These are phyloP conservation scores for Brachionus asplanchnoidis DNA, from an alignment of 1,140 invertebrate species.

Conservation along the genomic window DNA sequence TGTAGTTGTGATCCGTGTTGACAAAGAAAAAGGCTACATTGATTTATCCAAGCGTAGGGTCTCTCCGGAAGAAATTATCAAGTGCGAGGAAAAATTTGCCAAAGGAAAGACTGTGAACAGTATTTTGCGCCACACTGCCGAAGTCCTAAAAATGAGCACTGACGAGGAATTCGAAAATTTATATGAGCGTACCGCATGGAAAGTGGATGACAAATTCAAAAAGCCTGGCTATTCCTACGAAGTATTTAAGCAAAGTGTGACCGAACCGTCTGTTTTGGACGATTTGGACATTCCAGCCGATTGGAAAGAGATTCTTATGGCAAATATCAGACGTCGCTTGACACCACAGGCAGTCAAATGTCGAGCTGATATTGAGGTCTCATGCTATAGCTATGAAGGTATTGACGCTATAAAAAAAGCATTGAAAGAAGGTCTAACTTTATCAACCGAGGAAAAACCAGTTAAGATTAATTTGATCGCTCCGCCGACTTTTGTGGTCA, in stretches of 20 bases:
- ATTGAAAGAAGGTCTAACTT: conserved; percentile 79
- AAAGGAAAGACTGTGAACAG: conserved; percentile 94
- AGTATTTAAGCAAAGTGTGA: conserved; percentile 85
- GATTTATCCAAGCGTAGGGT: conserved; percentile 98
- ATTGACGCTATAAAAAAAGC: conserved; percentile 97
- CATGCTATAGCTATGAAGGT: conserved; percentile 96
- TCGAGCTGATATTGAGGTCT: conserved; percentile 89
- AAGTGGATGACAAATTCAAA: conserved; percentile 95
- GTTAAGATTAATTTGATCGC: conserved; percentile 89
- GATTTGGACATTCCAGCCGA: conserved; percentile 90
- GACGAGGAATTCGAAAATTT: conserved; percentile 89
- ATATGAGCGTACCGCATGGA: conserved; percentile 96
- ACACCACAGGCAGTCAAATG: conserved; percentile 98
- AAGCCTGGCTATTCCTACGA: conserved; percentile 93
- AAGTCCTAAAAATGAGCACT: conserved; percentile 80
- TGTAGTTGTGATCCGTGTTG: conserved; percentile 97
- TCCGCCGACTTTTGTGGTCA: conserved; percentile 95
- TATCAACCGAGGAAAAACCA: conserved; percentile 61
- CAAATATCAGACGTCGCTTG: conserved; percentile 89
- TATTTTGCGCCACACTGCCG: conserved; percentile 91
- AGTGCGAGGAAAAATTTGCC: conserved; percentile 95
- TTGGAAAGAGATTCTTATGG: conserved; percentile 83
- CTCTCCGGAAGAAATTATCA: conserved; percentile 91
- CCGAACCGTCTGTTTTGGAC: conserved; percentile 84
- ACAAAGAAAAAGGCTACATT: conserved; percentile 99